These are phyloP conservation scores for Orthosia incerta DNA, from an alignment of 2,888 invertebrate genomes.

Conservation along the genomic window DNA sequence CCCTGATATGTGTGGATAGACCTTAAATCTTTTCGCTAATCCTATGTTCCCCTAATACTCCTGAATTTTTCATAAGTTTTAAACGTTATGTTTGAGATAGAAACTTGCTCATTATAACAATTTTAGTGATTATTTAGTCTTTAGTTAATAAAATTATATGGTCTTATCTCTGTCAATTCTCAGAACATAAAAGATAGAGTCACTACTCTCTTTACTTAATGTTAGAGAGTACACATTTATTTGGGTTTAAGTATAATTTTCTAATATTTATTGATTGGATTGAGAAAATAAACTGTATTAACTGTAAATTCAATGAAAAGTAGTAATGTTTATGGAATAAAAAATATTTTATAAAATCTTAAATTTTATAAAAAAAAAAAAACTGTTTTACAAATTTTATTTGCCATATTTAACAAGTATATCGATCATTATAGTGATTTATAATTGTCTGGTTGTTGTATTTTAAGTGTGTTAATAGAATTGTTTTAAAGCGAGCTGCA, in stretches of 20 bases:
- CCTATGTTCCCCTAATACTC: too few species aligned
- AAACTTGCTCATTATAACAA: too few species aligned
- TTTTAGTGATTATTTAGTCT: too few species aligned
- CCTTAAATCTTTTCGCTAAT: too few species aligned
- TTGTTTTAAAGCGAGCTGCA: neutral
- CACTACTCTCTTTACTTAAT: too few species aligned
- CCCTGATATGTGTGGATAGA: too few species aligned
- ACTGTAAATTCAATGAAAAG: neutral
- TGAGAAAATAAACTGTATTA: neutral
- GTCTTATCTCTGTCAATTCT: neutral
- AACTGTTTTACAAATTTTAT: too few species aligned
- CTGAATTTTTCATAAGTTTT: too few species aligned
- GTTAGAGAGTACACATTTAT: neutral
- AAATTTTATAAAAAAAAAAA: neutral
- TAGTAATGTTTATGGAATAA: neutral
- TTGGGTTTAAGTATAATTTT: too few species aligned
- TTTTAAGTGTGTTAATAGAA: neutral
- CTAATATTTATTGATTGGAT: neutral
- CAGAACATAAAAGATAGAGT: neutral
- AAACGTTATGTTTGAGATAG: too few species aligned
- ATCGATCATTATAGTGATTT: too few species aligned
- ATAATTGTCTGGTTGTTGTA: too few species aligned
- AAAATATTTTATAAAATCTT: neutral
- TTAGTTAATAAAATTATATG: neutral
- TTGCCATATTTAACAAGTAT: neutral